Evolutionary conservation across 64 coral and sea anemone species (phyloP).

Genomic region (Platygyra sinensis): DNA sequence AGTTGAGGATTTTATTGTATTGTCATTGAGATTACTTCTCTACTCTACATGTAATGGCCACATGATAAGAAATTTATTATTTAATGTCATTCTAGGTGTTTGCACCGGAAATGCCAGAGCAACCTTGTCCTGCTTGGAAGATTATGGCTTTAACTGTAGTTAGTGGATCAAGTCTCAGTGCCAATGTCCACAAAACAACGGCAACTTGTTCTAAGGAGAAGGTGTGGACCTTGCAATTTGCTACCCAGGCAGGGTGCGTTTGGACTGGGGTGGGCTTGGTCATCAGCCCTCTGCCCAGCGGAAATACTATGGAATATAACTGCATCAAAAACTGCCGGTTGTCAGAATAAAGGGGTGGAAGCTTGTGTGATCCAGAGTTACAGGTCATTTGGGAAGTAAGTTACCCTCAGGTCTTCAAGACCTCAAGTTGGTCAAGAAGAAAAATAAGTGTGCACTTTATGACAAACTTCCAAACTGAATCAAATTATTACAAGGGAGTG

Average conservation of each 20-base stretch:
- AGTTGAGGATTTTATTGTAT: neutral
- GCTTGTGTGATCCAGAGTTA: constrained; percentile 69
- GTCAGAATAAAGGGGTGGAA: constrained; percentile 64
- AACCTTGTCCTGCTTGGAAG: constrained; percentile 55
- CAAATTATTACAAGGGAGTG: too few species aligned
- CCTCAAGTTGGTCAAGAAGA: too few species aligned
- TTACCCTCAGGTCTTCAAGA: neutral
- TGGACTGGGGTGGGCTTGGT: constrained; percentile 72
- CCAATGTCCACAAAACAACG: constrained; percentile 62
- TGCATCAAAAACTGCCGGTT: constrained; percentile 64
- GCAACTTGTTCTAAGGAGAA: constrained; percentile 52
- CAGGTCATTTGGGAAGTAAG: constrained; percentile 69
- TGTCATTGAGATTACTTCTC: too few species aligned
- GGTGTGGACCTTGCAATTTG: constrained; percentile 79
- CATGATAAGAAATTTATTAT: too few species aligned
- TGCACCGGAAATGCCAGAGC: constrained; percentile 50
- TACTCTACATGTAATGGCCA: too few species aligned
- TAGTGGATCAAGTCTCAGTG: too few species aligned
- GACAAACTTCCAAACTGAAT: too few species aligned
- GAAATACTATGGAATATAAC: constrained; percentile 65
- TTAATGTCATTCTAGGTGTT: neutral
- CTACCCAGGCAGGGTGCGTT: constrained; percentile 60
- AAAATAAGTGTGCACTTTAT: too few species aligned
- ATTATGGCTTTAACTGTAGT: constrained; percentile 65
- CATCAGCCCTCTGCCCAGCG: constrained; percentile 59